Base-by-base conservation (phyloP, 1,140 invertebrate genomes). In the Amphibalanus amphitrite region DNA sequence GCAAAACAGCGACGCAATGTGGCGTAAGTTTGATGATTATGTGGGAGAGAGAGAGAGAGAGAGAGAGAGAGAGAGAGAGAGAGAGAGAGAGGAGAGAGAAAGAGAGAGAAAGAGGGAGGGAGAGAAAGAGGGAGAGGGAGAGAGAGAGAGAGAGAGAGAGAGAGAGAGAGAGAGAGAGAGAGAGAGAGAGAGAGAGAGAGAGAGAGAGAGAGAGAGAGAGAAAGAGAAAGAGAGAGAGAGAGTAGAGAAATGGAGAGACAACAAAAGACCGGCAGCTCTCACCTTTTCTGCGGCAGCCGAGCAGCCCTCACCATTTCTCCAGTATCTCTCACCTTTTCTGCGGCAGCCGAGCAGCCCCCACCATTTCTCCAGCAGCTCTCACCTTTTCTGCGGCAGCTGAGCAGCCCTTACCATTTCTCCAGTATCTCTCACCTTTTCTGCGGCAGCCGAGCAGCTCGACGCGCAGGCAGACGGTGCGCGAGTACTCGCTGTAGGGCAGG, bases 381-480 rank as follows among this genome's bases (percentile, higher is more conserved):
- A 86, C 86, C 84, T 77, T 81, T 82, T 15, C 89, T 91, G 59
- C 84, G 84, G 79, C 91, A 93, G 73, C 91, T 91, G 76, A 91
- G 90, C 71, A 95, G 81, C 82, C 95, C 92, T n/a, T n/a, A n/a
- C n/a, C n/a, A n/a, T n/a, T n/a, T n/a, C n/a, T n/a, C n/a, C n/a
- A n/a, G n/a, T n/a, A n/a, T n/a, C n/a, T 28, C 65, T 67, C n/a
- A 86, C 86, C 84, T 77, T 81, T 82, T 15, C 89, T 91, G 59
- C 84, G 84, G 79, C 91, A 93, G 73, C 91, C 91, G 76, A 91
- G 90, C 71, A 95, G 81, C 82, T 95, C 92, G 20, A 93, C 90
- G 75, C 93, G 82, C 88, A 95, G 89, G 81, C 93, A 95, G 26
- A 95, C 90, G 0, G 92, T 95, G 69, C 93, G 83, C 30, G 90